phyloP scores from a whole-genome alignment of 2,797 vertebrate species.

The Myotis myotis region DNA sequence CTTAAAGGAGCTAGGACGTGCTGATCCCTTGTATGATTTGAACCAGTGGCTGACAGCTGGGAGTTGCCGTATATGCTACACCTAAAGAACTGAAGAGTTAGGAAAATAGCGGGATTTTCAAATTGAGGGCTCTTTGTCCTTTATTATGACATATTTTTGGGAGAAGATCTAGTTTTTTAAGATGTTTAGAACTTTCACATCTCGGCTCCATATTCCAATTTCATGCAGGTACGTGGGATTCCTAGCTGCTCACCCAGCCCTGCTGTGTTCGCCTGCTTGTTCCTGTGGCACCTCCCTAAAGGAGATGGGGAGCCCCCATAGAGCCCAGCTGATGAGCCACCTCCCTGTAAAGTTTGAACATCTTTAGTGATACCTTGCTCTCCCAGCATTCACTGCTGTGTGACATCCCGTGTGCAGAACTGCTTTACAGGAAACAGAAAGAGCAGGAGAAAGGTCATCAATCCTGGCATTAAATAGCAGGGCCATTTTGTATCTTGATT shows the following conservation, averaged over 20 bases:
- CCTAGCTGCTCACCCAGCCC: neutral
- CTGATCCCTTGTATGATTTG: neutral
- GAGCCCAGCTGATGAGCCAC: neutral
- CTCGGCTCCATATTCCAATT: neutral
- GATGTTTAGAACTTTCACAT: neutral
- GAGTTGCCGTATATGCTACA: neutral
- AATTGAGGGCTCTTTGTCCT: neutral
- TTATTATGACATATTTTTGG: neutral
- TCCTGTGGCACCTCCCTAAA: neutral
- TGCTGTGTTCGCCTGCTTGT: neutral
- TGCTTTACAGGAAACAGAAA: neutral
- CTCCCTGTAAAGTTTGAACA: neutral
- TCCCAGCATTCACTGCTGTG: neutral
- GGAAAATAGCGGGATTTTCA: neutral
- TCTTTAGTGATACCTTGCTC: neutral
- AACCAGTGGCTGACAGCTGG: neutral
- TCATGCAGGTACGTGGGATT: neutral
- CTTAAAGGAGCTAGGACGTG: fast-evolving
- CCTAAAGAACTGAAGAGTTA: neutral
- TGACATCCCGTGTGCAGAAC: neutral
- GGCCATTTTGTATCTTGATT: neutral
- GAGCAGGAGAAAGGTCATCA: neutral
- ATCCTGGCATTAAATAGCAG: neutral
- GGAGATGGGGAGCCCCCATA: too few relatives aligned
- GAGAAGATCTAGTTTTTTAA: neutral